A percentile compares a stretch with the other conserved stretches of the same genome.
phyloP scores from a whole-genome alignment of 2,113 vertebrate species.

The Oncorhynchus tshawytscha region DNA sequence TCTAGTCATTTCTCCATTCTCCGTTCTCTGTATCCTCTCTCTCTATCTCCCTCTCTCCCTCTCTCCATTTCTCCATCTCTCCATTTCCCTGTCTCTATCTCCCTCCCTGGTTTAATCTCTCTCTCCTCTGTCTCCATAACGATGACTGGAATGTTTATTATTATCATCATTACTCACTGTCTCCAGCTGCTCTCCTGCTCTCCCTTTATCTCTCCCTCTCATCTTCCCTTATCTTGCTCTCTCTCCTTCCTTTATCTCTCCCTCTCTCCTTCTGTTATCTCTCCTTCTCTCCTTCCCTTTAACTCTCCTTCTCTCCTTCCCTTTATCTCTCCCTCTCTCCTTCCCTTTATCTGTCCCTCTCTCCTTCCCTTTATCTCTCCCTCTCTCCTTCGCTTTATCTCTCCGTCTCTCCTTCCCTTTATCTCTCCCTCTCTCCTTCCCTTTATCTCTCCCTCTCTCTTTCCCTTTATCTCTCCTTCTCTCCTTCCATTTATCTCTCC shows the following conservation, averaged over 20 bases:
- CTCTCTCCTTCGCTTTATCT: not conserved
- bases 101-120: not conserved
- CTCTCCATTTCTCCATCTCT: too few relatives aligned
- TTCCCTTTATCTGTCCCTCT: conserved; percentile 28
- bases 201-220: conserved; percentile 7
- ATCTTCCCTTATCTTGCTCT: conserved; percentile 19
- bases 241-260: not conserved
- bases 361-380: conserved; percentile 17
- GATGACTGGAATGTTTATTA: conserved; percentile 38
- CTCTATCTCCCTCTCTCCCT: too few relatives aligned
- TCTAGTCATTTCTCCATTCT: too few relatives aligned
- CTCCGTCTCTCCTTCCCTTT: too few relatives aligned
- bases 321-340: conserved; percentile 54
- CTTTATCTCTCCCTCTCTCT: too few relatives aligned
- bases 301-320: conserved; percentile 38
- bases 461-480: too few relatives aligned
- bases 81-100: not conserved
- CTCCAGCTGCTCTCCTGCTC: conserved; percentile 23
- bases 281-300: conserved; percentile 54
- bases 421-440: too few relatives aligned
- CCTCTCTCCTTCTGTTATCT: conserved; percentile 61
- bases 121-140: conserved; percentile 58
- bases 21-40: too few relatives aligned
- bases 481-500: too few relatives aligned
- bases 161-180: conserved; percentile 34